A percentile compares a stretch with the other conserved stretches of the same genome.
phyloP scores from a whole-genome alignment of 2,797 vertebrate species.

The Hemibagrus guttatus region DNA sequence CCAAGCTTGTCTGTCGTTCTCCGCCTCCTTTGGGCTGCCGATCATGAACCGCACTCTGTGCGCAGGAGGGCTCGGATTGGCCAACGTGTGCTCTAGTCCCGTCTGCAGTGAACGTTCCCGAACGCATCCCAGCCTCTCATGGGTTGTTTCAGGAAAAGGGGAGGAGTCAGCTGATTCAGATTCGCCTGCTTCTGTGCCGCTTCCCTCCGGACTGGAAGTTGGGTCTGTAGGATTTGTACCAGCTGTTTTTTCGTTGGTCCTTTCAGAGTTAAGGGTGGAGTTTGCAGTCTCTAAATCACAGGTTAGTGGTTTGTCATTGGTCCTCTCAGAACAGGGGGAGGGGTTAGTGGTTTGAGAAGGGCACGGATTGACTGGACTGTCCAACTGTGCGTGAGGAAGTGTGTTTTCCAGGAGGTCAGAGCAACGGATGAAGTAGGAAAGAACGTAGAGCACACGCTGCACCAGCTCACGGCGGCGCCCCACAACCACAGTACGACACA shows the following conservation, averaged over 20 bases:
- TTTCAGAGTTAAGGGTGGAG: conserved; percentile 63
- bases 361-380: conserved; percentile 44
- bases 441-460: conserved; percentile 81
- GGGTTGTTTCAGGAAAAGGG: conserved; percentile 3
- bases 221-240: conserved; percentile 51
- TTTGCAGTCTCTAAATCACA: conserved; percentile 8
- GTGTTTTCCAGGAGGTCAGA: conserved; percentile 85
- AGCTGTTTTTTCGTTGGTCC: conserved; percentile 59
- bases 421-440: conserved; percentile 88
- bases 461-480: conserved; percentile 83
- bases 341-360: conserved; percentile 23
- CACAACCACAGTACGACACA: conserved; percentile 82
- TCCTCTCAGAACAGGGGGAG: conserved; percentile 66
- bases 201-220: conserved; percentile 24
- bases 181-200: neutral
- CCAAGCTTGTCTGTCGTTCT: conserved; percentile 61
- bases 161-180: conserved; percentile 1
- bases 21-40: conserved; percentile 73
- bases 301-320: conserved; percentile 51
- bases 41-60: conserved; percentile 82
- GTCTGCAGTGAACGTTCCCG: conserved; percentile 56
- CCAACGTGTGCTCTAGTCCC: conserved; percentile 63
- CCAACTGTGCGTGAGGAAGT: conserved; percentile 52
- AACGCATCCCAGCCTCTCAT: neutral
- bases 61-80: conserved; percentile 56